Base-by-base conservation (phyloP, 2,888 invertebrate species). In the Ornithoptera alexandrae region DNA sequence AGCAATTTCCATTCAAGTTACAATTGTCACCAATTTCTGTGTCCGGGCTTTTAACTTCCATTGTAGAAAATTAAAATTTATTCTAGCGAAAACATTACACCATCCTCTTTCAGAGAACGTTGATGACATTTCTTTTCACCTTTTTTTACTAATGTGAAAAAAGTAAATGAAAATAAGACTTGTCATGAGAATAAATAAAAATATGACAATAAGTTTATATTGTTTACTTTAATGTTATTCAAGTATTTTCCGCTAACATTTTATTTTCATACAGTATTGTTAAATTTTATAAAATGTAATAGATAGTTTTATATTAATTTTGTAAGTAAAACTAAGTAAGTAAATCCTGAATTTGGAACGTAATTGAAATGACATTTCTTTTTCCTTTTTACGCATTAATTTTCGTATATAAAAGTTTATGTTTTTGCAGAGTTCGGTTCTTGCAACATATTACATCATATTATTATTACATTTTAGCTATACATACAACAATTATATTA, bases 81-180 rank as follows among this genome's bases (percentile, higher is more conserved):
- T 76, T 82, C 78, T 74, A 84, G 79, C 74, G 78, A 86, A 88
- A 90, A 88, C 90, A 91, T 90, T 90, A 90, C 90, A 90, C 85
- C 87, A 89, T 84, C 77, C 80, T 81, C 78, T n/a, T 74, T 65
- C 74, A 71, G 63, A 77, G 77, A 77, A 79, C 78, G 76, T 79
- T 10, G 79, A 80, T 85, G 85, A 86, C 84, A 84, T 82, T 84
- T 83, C 74, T 73, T 67, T 69, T 59, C 42, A 58, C 42, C 18
- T 65, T 42, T 63, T 22, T 42, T 24, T 53, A 57, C 76, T 76
- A 79, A 73, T 76, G 76, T 71, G 20, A 5, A 50, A 50, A 50
- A 50, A 50, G 50, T 50, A 12, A 46, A 50, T 50, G 53, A 39
- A 53, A 50, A 15, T 61, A 62, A 64, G 62, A 62, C 24, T 57